These are phyloP conservation scores for Psilanteris sp. DNA, from an alignment of 1,140 invertebrate species.

Conservation along the genomic window DNA sequence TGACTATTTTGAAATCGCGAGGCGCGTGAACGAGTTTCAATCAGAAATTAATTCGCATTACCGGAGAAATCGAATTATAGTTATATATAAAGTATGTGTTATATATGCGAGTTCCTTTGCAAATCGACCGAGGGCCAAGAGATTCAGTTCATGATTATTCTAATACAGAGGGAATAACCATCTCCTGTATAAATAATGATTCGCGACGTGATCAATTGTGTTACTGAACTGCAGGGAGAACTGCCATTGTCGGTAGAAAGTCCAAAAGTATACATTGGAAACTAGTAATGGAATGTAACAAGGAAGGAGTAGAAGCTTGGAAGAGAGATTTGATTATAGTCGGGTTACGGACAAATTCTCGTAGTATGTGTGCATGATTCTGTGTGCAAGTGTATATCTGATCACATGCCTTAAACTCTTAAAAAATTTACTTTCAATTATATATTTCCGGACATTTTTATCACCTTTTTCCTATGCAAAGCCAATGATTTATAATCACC, in stretches of 20 bases:
- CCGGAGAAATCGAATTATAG: conserved; percentile 44
- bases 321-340: conserved; percentile 64
- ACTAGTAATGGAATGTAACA: conserved; percentile 70
- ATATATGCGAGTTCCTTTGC: conserved; percentile 16
- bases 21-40: too few species aligned
- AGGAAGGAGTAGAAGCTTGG: conserved; percentile 59
- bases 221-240: conserved; percentile 73
- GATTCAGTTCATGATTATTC: conserved; percentile 58
- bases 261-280: conserved; percentile 77
- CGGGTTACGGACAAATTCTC: conserved; percentile 55
- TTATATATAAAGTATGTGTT: conserved; percentile 36
- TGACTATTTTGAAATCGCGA: too few species aligned
- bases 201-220: conserved; percentile 74
- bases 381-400: conserved; percentile 15
- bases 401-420: conserved; percentile 50
- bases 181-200: conserved; percentile 65
- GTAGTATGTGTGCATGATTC: conserved; percentile 16
- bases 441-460: conserved; percentile 11
- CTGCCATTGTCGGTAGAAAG: conserved; percentile 73
- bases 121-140: conserved; percentile 22
- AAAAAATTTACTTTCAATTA: conserved; percentile 49
- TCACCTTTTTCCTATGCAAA: neutral
- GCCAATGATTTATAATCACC: conserved; percentile 15
- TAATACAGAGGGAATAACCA: conserved; percentile 59
- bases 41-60: conserved; percentile 29